Evolutionary conservation across 2,888 invertebrate species (phyloP), one percentile per base, ranked within the genome.

Genomic region (Dryobotodes eremita): DNA sequence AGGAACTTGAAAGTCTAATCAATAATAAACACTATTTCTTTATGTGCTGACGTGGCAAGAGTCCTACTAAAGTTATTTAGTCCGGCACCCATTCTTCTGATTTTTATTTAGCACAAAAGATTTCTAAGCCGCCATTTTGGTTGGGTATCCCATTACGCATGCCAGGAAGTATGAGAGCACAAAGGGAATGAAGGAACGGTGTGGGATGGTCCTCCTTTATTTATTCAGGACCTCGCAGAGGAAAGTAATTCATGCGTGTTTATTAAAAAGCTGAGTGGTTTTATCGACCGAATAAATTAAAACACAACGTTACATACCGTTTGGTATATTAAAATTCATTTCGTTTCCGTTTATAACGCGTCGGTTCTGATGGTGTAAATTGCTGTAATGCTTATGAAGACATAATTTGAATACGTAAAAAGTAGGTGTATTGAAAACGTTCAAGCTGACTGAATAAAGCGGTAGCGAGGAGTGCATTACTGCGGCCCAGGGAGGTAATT

Each of bases 211-310:
- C 94, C 92, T 94, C 94, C 93, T 95, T 96, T 95, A 95, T 95
- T 96, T 95, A 95, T 96, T 95, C 95, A 95, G 94, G 94, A 93
- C 92, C 92, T 92, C 90, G 91, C 89, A 92, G 90, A 92, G 91
- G 93, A 94, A 94, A 94, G 94, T 95, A 94, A 95, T 95, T 95
- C 95, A 95, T 95, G 95, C 94, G 93, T 94, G 95, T 93, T 95
- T 94, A 95, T 95, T 94, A 95, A 95, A 93, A 95, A 94, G 92
- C 91, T 88, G 92, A 93, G 93, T 92, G 93, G 92, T 92, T 93
- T 91, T 92, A 92, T 93, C 91, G 89, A 91, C 91, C 89, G 91
- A 90, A 92, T 92, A 91, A 92, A 93, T 93, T 92, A 92, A 85
- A 89, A 88, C 78, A 79, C 36, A 84, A 90, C 88, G 89, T 89